Evolutionary conservation across 2,888 invertebrate genomes (phyloP).

Genomic region (Augiades crinisus): DNA sequence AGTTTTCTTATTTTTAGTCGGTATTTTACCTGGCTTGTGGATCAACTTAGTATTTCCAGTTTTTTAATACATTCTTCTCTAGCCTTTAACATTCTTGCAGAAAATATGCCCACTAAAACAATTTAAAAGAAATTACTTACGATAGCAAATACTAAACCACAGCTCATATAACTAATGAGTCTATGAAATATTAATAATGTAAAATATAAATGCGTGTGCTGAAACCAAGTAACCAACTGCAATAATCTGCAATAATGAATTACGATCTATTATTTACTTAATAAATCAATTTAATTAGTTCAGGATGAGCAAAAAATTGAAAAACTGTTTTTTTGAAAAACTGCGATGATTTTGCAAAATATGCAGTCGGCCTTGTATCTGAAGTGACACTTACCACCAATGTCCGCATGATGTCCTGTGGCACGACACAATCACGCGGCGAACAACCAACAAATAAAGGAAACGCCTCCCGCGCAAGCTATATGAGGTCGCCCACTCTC

Average conservation of each 20-base stretch:
- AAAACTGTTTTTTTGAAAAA: conserved; percentile 2
- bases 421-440: conserved; percentile 72
- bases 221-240: background rate
- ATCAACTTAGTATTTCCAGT: no score
- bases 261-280: no score
- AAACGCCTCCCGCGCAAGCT: conserved; percentile 70
- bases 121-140: no score
- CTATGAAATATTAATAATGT: no score
- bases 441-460: conserved; percentile 78
- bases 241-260: background rate
- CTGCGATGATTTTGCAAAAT: conserved; percentile 37
- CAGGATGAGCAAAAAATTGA: background rate
- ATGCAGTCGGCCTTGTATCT: conserved; percentile 45
- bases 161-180: no score
- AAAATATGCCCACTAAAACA: no score
- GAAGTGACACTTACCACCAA: conserved; percentile 66
- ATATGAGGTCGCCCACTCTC: conserved; percentile 80
- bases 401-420: conserved; percentile 69
- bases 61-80: no score
- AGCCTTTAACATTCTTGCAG: no score
- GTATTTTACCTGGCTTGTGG: no score
- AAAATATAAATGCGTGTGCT: no score
- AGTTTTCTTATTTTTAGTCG: no score
- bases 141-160: no score
- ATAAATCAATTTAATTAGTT: background rate